Percentiles rank a stretch among this genome's conserved stretches.
phyloP scores from a whole-genome alignment of 2,797 vertebrate species.

The Leuciscus waleckii region DNA sequence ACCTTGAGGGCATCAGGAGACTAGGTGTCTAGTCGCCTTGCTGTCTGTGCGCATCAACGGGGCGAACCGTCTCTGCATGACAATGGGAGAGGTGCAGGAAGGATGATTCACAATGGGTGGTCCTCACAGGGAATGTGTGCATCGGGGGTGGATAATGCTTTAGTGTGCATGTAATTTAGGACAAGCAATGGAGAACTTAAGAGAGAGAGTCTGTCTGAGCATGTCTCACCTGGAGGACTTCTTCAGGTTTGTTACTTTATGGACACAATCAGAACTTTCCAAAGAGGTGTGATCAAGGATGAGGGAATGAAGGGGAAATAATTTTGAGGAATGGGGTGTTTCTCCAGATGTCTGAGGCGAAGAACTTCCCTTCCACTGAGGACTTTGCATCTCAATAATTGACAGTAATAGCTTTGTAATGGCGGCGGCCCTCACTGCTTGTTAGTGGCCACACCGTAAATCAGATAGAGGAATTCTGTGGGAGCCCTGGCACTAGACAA shows the following conservation, averaged over 20 bases:
- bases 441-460: constrained; percentile 62
- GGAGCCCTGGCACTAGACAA: constrained; percentile 58
- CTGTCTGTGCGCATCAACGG: constrained; percentile 65
- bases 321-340: not conserved
- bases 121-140: constrained; percentile 41
- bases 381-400: constrained; percentile 65
- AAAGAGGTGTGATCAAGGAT: constrained; percentile 5
- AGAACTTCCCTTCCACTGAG: constrained; percentile 35
- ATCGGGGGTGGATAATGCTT: constrained; percentile 57
- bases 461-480: constrained; percentile 63
- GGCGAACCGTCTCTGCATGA: constrained; percentile 71
- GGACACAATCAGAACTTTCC: constrained; percentile 11
- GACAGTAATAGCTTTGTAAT: constrained; percentile 74
- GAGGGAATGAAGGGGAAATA: constrained; percentile 3
- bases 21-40: constrained; percentile 66
- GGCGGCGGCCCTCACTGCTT: constrained; percentile 54
- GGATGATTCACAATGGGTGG: constrained; percentile 53
- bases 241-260: not conserved
- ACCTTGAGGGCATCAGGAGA: constrained; percentile 58
- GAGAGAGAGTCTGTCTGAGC: constrained; percentile 47
- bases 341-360: constrained; percentile 37
- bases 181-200: constrained; percentile 49
- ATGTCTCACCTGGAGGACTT: constrained; percentile 41
- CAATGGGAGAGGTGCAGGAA: constrained; percentile 67
- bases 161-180: constrained; percentile 54